Base-by-base conservation (phyloP, 2,797 vertebrate species). In the Poecilia picta region DNA sequence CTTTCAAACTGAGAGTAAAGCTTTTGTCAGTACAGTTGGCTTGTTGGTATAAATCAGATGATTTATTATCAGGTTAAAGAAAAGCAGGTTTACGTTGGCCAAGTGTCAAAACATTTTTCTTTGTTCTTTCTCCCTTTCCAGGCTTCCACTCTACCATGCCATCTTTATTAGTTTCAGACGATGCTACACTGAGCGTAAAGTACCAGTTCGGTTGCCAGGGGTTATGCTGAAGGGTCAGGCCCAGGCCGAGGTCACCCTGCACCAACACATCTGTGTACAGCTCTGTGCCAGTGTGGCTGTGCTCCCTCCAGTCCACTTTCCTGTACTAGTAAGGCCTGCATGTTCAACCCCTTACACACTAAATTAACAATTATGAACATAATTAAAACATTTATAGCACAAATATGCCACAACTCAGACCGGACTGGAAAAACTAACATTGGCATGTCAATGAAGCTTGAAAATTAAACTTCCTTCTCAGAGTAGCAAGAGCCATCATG, bases 201-300 rank as follows among this genome's bases (percentile, higher is more conserved):
- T 96, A 0, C 97, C 98, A 0, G 95, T 97, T 78, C 81, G 85
- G 77, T 84, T 98, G 86, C 96, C 96, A 18, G 96, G 95, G 62
- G 92, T 96, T 57, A 93, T 95, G 92, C 88, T 92, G 72, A 92
- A 93, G 3, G 97, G 96, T 75, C 97, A 97, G 80, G 93, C 95
- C 18, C 94, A 95, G 85, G 87, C 80, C 49, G 88, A 91, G n/a
- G 89, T 97, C 91, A 96, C 96, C 28, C 93, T 99, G 55, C 97
- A 99, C 85, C 96, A 97, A 62, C 96, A 98, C 4, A 81, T 97
- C 43, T 99, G 97, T 75, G 94, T 97, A 81, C 97, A 96, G 23
- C 88, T 99, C 73, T 98, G 97, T 83, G 92, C 96, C 75, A 97
- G 95, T 73, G 96, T 98, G 74, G 95, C 97, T 81, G 93, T 94